phyloP scores from a whole-genome alignment of 2,113 vertebrate species.

The Greenwoodochromis staneri region DNA sequence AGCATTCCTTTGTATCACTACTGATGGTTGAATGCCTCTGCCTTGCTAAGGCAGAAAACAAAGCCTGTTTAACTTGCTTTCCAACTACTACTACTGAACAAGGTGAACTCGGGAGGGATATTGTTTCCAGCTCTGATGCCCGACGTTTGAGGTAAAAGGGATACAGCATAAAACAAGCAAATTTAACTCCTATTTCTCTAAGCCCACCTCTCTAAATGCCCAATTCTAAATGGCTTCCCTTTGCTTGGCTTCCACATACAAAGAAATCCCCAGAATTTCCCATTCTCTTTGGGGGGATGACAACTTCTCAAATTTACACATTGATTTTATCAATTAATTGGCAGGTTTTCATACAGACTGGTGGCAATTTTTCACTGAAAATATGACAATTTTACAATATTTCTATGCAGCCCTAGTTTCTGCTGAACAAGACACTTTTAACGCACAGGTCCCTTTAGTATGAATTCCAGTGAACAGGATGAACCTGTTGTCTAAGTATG shows the following conservation, averaged over 20 bases:
- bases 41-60: not conserved
- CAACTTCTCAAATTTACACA: not conserved
- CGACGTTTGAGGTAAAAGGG: not conserved
- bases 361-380: not conserved
- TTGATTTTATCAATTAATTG: not conserved
- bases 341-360: not conserved
- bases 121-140: not conserved
- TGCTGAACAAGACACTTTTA: not conserved
- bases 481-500: not conserved
- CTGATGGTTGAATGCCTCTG: not conserved
- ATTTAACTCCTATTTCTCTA: not conserved
- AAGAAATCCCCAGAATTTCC: not conserved
- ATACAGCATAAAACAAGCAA: not conserved
- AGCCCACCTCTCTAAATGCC: not conserved
- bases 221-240: not conserved
- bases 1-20: not conserved
- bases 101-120: not conserved
- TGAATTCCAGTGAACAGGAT: not conserved
- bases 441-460: not conserved
- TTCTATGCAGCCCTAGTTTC: not conserved
- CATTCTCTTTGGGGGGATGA: not conserved
- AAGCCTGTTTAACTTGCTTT: not conserved
- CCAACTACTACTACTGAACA: not conserved
- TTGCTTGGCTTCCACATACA: not conserved
- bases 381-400: not conserved